Evolutionary conservation across 2,888 invertebrate species (phyloP), one percentile per base, ranked within the genome.

Genomic region (Pinctada fucata): DNA sequence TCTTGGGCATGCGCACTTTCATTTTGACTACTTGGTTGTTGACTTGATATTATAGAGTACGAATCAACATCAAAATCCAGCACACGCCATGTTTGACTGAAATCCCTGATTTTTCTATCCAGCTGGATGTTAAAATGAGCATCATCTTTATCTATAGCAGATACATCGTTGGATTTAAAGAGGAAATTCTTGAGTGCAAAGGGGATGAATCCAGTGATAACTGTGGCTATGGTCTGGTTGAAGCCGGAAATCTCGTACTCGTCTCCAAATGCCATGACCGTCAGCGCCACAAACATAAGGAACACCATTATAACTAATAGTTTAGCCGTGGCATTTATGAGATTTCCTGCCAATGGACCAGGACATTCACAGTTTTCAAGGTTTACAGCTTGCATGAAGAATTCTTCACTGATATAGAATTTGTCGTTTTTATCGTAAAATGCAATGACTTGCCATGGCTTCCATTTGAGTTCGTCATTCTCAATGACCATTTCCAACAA

Each of bases 71-170:
- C 31, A 31, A 31, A 31, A 31, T 58, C 58, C 13, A 13, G 13
- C 58, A 58, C 6, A 58, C 8, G 58, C 58, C 58, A 58, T 10
- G 8, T 58, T 13, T 58, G 58, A 10, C 8, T 48, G 52, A 75
- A 76, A 31, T 72, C 66, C 0, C 72, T 16, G 0, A 81, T 69
- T 48, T 64, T 49, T 0, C 66, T 51, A 16, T 85, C 76, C n/a
- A 87, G 82, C 69, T 83, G 79, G 2, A 79, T 82, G 51, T 75
- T 74, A 52, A 87, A 87, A 76, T 84, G 83, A 5, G 89, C 77
- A 31, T 87, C 87, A n/a, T 86, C 85, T 0, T 88, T 88, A 52
- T 90, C 85, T 49, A 91, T 76, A 50, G 85, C 83, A n/a, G 85
- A 80, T 1, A 84, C 84, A 3, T 82, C 84, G 3, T 84, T 82